Evolutionary conservation across 2,888 invertebrate species (phyloP).

Genomic region (Drosophila multiciliata): DNA sequence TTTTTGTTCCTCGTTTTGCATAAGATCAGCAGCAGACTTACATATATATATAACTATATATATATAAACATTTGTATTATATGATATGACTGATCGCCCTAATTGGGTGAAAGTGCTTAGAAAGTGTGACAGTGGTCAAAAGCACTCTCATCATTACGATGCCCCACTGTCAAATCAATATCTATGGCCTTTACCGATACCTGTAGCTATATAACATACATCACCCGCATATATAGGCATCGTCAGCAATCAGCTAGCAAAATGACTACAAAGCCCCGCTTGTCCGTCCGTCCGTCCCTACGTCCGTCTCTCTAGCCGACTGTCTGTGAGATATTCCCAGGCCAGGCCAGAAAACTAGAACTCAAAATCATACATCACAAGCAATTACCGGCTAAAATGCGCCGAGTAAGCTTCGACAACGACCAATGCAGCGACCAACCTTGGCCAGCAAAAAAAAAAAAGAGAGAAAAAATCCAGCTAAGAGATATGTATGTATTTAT

Average conservation of each 20-base stretch:
- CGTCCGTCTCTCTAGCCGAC: constrained; percentile 4
- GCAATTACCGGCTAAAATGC: constrained; percentile 80
- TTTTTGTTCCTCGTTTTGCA: constrained; percentile 55
- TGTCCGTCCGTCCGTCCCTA: background rate
- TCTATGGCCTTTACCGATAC: constrained; percentile 71
- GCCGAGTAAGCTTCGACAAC: constrained; percentile 65
- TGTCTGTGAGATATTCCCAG: constrained; percentile 74
- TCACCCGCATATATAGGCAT: constrained; percentile 80
- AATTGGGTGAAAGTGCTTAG: constrained; percentile 79
- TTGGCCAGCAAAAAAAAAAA: constrained; percentile 56
- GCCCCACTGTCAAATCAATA: constrained; percentile 72
- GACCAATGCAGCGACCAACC: constrained; percentile 64
- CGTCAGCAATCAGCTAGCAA: constrained; percentile 73
- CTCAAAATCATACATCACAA: constrained; percentile 80
- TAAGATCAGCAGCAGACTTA: constrained; percentile 48
- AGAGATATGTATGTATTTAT: constrained; percentile 37
- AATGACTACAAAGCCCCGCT: constrained; percentile 45
- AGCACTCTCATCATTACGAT: constrained; percentile 52
- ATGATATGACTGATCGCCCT: constrained; percentile 62
- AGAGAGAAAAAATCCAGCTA: constrained; percentile 24
- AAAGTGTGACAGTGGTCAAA: constrained; percentile 69
- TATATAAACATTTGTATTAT: constrained; percentile 18
- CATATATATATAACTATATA: background rate
- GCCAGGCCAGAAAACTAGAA: constrained; percentile 73
- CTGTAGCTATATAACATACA: constrained; percentile 74